Evolutionary conservation across 1,140 invertebrate genomes (phyloP).

Genomic region (Cydia strobilella): DNA sequence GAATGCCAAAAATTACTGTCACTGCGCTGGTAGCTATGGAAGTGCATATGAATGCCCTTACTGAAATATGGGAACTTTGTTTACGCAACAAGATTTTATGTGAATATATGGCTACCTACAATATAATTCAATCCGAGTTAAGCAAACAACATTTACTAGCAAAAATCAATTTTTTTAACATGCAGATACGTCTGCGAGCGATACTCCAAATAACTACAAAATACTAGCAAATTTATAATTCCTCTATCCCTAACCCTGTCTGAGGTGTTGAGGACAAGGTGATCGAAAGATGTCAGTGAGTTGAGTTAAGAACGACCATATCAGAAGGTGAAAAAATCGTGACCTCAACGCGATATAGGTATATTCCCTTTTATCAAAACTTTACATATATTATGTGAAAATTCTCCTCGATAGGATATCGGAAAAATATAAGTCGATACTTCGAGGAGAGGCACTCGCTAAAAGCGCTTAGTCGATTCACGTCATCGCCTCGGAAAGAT

Average conservation of each 20-base stretch:
- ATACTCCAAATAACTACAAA: too few relatives aligned
- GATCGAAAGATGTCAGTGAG: neutral
- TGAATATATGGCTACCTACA: neutral
- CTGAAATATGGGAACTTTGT: neutral
- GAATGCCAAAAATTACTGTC: constrained; percentile 38
- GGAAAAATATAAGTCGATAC: neutral
- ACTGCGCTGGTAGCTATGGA: constrained; percentile 42
- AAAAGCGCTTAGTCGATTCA: constrained; percentile 36
- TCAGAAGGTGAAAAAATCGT: too few relatives aligned
- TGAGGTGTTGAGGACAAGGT: neutral
- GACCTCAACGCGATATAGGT: neutral
- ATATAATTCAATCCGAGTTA: neutral
- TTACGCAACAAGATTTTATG: neutral
- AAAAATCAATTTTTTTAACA: too few relatives aligned
- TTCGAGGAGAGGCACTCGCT: neutral
- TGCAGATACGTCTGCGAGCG: too few relatives aligned
- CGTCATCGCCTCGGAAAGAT: constrained; percentile 52
- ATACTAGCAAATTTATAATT: neutral
- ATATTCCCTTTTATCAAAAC: too few relatives aligned
- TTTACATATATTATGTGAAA: neutral
- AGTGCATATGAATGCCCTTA: constrained; percentile 43
- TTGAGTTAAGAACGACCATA: too few relatives aligned
- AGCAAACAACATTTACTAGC: too few relatives aligned
- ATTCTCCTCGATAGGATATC: neutral
- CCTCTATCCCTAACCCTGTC: neutral